These are phyloP conservation scores for Chaenodraco wilsoni DNA, from an alignment of 2,797 vertebrate genomes.

Conservation along the genomic window DNA sequence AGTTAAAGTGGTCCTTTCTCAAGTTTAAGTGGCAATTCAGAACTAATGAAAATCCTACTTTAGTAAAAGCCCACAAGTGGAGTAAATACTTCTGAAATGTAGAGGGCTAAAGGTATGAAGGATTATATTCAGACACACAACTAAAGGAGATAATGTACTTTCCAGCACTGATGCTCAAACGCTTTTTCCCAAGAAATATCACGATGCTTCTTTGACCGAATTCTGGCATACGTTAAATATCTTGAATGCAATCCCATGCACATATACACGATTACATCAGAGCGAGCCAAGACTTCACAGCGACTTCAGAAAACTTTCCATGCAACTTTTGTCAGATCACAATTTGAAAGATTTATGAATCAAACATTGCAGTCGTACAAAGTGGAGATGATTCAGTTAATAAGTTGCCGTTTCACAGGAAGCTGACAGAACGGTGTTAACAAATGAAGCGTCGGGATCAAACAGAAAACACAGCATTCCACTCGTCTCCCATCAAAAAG, in stretches of 20 bases:
- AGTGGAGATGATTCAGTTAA: not conserved
- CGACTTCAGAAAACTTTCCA: constrained; percentile 4
- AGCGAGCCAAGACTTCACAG: not conserved
- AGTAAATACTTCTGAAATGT: not conserved
- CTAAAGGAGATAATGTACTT: not conserved
- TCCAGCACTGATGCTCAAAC: not conserved
- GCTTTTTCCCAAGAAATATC: not conserved
- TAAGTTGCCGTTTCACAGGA: not conserved
- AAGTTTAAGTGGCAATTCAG: not conserved
- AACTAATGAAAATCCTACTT: not conserved
- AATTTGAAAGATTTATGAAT: not conserved
- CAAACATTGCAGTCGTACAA: constrained; percentile 16
- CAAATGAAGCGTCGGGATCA: constrained; percentile 35
- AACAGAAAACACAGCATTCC: not conserved
- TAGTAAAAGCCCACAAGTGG: not conserved
- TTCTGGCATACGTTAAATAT: not conserved
- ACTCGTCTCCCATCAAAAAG: not conserved
- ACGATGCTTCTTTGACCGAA: constrained; percentile 2
- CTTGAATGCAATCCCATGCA: not conserved
- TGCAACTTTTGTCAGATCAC: constrained; percentile 52
- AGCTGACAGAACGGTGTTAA: constrained; percentile 11
- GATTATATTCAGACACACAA: not conserved
- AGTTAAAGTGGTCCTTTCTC: not conserved
- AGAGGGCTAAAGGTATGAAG: not conserved
- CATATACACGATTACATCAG: constrained; percentile 4